These are phyloP conservation scores for Altica lythri DNA, from an alignment of 2,888 invertebrate species.

Conservation along the genomic window DNA sequence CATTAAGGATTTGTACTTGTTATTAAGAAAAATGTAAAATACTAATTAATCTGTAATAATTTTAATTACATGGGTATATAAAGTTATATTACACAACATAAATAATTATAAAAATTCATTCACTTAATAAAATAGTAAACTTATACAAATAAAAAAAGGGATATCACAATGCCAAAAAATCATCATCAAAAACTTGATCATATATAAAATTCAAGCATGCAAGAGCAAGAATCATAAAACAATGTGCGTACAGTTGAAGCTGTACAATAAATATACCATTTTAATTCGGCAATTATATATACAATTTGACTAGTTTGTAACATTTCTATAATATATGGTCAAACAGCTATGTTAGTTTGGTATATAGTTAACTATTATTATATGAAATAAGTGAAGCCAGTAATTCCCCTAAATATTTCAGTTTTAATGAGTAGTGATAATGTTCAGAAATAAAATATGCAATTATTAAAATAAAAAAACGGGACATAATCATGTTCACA, in stretches of 20 bases:
- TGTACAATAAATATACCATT: slow-evolving; percentile 43
- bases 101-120: slow-evolving; percentile 27
- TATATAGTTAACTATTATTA: slow-evolving; percentile 18
- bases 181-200: slow-evolving; percentile 23
- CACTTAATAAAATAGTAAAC: slow-evolving; percentile 20
- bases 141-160: slow-evolving; percentile 28
- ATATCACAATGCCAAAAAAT: slow-evolving; percentile 40
- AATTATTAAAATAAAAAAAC: not conserved
- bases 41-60: slow-evolving; percentile 18
- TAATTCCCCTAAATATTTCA: not conserved
- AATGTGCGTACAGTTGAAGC: slow-evolving; percentile 44
- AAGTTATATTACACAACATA: slow-evolving; percentile 31
- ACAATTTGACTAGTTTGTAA: slow-evolving; percentile 49
- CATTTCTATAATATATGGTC: slow-evolving; percentile 43
- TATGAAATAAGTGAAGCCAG: slow-evolving; percentile 1
- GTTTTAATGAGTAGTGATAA: too few relatives aligned
- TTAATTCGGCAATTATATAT: slow-evolving; percentile 36
- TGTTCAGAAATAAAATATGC: too few relatives aligned
- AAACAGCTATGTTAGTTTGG: slow-evolving; percentile 33
- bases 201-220: slow-evolving; percentile 31
- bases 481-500: not conserved
- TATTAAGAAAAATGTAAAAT: too few relatives aligned
- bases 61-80: slow-evolving; percentile 33
- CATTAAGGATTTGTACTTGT: too few relatives aligned
- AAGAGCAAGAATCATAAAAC: slow-evolving; percentile 27